Base-by-base conservation (phyloP, 2,797 vertebrate species). In the Sebastes vulpes region DNA sequence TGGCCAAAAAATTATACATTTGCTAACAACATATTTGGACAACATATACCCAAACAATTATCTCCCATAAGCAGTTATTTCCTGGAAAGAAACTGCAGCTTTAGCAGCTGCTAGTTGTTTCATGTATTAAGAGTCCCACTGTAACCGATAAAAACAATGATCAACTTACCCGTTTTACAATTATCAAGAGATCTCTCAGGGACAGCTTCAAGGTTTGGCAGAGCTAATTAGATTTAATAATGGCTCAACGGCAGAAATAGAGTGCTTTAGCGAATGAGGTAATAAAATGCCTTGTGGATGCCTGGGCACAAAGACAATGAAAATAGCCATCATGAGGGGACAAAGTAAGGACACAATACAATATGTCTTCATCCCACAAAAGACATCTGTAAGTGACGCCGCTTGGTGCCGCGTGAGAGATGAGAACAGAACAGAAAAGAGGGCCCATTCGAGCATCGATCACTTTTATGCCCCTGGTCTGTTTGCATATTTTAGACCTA, bases 401-500 rank as follows among this genome's bases (percentile, higher is more conserved):
- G 84, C 77, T 85, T 56, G 66, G 81, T 79, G 81, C 75, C 26
- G 14, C 74, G 63, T 68, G 80, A 79, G 80, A 77, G 85, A 88
- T 73, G 76, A 86, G 78, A 79, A 74, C 32, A 25, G 86, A 82
- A 61, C 65, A 65, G 79, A 31, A 76, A 77, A 89, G 85, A 75
- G 69, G 73, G 57, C 77, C 76, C 71, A 84, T 91, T 83, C 82
- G 77, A 72, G 82, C 94, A 94, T 96, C 82, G 72, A 95, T 95
- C 92, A 94, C 86, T 92, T 95, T 94, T 92, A 94, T 88, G 88
- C 69, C 86, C 65, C 73, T 48, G 59, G 86, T 94, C 93, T 94
- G 91, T 94, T 94, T 95, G 92, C 92, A 95, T 95, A 94, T 96
- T 94, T 94, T 90, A 94, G 85, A 70, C 90, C 91, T 87, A 93